phyloP scores from a whole-genome alignment of 2,888 invertebrate species.

The Yponomeuta sedellus region DNA sequence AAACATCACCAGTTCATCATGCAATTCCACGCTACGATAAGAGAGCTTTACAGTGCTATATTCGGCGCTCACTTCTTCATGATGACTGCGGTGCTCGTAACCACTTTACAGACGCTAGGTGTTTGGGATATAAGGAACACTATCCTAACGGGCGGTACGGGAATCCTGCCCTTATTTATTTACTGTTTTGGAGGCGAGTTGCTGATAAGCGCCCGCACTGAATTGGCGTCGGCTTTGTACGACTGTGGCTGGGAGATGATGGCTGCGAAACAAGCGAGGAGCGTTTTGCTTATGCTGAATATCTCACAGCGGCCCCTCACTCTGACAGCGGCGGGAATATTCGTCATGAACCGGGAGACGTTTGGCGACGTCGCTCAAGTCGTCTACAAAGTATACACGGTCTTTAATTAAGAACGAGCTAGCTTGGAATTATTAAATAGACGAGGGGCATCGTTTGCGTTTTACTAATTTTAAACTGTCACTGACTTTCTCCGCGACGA shows the following conservation, averaged over 20 bases:
- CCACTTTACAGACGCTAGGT: conserved; percentile 48
- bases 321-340: conserved; percentile 45
- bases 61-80: conserved; percentile 49
- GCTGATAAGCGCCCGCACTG: conserved; percentile 37
- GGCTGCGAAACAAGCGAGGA: conserved; percentile 38
- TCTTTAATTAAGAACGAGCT: conserved; percentile 39
- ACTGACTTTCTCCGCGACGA: neutral
- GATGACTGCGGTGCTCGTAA: conserved; percentile 47
- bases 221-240: conserved; percentile 39
- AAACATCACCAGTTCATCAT: conserved; percentile 47
- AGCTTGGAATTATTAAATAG: neutral
- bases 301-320: conserved; percentile 38
- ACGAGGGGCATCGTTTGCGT: neutral
- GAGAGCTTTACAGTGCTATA: conserved; percentile 37
- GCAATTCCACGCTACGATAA: conserved; percentile 37
- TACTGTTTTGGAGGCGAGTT: conserved; percentile 55
- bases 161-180: conserved; percentile 43
- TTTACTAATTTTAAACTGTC: neutral
- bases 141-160: conserved; percentile 41
- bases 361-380: conserved; percentile 46
- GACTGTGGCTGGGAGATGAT: conserved; percentile 48
- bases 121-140: conserved; percentile 47
- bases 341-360: conserved; percentile 48
- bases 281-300: conserved; percentile 37
- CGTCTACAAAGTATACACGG: conserved; percentile 52